Conservation (phyloP, 2,797 vertebrate species). For the Xiphophorus birchmanni region DNA sequence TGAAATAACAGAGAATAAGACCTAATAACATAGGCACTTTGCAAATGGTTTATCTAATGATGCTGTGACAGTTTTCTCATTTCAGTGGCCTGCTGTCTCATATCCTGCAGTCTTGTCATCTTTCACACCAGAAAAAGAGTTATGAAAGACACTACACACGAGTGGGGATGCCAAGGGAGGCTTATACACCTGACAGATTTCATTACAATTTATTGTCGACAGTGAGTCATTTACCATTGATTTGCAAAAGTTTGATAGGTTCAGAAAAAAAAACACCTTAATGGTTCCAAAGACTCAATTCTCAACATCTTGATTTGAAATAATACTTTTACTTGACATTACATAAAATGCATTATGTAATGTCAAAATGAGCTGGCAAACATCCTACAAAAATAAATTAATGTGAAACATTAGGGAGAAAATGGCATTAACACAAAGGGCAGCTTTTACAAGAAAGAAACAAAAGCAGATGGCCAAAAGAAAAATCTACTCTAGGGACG, state of each 20-base stretch:
- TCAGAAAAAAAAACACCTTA: not conserved
- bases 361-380: not conserved
- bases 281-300: constrained; percentile 4
- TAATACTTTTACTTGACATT: not conserved
- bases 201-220: constrained; percentile 18
- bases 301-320: not conserved
- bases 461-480: constrained; percentile 64
- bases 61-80: constrained; percentile 55
- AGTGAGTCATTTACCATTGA: constrained; percentile 17
- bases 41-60: constrained; percentile 26
- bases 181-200: constrained; percentile 14
- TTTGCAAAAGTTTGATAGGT: constrained; percentile 2
- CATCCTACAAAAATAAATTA: not conserved
- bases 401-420: not conserved
- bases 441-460: constrained; percentile 21
- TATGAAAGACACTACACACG: constrained; percentile 38
- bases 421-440: not conserved
- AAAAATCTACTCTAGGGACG: constrained; percentile 72
- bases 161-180: constrained; percentile 1
- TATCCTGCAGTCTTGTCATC: constrained; percentile 47
- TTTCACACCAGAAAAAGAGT: constrained; percentile 48
- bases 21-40: constrained; percentile 11
- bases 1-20: constrained; percentile 2
- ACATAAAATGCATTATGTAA: not conserved
- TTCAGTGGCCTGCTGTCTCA: constrained; percentile 44